phyloP scores from a whole-genome alignment of 2,888 invertebrate genomes.

The Helobdella robusta region DNA sequence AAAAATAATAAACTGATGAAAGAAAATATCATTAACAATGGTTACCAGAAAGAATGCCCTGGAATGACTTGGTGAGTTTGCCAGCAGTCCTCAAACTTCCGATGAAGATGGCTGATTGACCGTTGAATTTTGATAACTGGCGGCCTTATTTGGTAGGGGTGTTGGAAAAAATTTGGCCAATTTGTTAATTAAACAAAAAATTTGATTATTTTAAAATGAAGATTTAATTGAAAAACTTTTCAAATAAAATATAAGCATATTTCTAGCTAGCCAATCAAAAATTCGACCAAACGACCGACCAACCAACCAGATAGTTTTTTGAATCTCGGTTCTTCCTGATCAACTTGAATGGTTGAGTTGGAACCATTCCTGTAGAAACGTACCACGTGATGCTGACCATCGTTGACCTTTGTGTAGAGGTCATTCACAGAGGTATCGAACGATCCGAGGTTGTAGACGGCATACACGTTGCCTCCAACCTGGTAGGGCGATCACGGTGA shows the following conservation, averaged over 20 bases:
- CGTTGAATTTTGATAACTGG: conserved; percentile 22
- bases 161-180: no score
- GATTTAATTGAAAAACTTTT: no score
- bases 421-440: conserved; percentile 14
- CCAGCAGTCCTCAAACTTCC: conserved; percentile 22
- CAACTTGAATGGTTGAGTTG: conserved; percentile 79
- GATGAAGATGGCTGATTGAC: conserved; percentile 22
- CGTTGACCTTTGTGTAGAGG: conserved; percentile 56
- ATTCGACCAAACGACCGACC: no score
- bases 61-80: conserved; percentile 14
- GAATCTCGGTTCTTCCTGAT: conserved; percentile 65
- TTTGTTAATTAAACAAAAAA: no score
- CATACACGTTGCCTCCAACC: conserved; percentile 17
- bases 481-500: no score
- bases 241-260: no score
- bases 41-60: conserved; percentile 15
- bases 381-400: conserved; percentile 85
- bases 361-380: conserved; percentile 78
- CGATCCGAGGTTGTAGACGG: conserved; percentile 19
- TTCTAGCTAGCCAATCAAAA: no score
- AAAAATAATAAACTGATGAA: background rate
- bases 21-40: background rate
- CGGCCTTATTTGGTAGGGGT: no score
- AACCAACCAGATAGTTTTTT: conserved; percentile 70
- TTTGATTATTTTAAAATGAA: no score